These are phyloP conservation scores for Engraulis encrasicolus DNA, from an alignment of 2,113 vertebrate species.

Conservation along the genomic window DNA sequence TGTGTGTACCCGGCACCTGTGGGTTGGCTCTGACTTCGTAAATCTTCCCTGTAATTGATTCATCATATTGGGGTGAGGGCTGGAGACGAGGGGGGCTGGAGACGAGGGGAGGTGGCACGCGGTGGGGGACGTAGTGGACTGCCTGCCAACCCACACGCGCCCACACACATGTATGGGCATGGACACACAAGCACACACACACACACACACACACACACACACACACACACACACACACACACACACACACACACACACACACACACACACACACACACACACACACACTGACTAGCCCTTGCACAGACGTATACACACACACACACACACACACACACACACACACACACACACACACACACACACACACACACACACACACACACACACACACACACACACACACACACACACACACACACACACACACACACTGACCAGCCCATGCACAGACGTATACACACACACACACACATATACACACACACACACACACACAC, in stretches of 20 bases:
- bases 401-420: neutral
- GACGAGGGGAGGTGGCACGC: neutral
- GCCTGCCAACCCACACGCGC: neutral
- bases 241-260: neutral
- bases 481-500: neutral
- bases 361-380: neutral
- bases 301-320: neutral
- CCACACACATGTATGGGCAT: neutral
- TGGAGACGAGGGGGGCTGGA: neutral
- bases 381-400: neutral
- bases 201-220: neutral
- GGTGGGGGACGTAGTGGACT: neutral
- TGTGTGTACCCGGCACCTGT: conserved; percentile 49
- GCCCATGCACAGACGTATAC: no score
- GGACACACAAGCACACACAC: no score
- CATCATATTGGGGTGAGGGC: conserved; percentile 3
- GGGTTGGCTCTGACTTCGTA: neutral
- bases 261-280: neutral
- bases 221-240: neutral
- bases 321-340: neutral
- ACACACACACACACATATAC: neutral
- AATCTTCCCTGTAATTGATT: neutral
- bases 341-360: neutral
- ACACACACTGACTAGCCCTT: neutral
- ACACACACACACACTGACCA: neutral